Conservation (phyloP, 37 sponge, comb jelly and placozoan genomes). For the Beroe forskalii region DNA sequence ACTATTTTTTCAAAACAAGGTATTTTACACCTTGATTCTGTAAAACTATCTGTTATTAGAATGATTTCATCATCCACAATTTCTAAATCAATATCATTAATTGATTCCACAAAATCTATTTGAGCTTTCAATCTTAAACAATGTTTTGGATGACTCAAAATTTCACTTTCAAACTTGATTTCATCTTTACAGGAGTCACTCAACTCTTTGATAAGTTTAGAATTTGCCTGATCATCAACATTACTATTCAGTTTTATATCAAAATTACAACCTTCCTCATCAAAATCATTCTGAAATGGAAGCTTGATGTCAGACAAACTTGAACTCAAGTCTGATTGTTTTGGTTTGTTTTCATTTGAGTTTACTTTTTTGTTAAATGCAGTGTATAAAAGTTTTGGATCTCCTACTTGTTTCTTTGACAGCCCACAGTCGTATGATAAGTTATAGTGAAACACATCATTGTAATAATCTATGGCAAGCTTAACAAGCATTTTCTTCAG, state of each 20-base stretch:
- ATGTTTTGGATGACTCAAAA: not conserved
- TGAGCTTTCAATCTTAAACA: conserved; percentile 9
- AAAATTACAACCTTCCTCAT: not conserved
- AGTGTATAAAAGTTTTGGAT: not conserved
- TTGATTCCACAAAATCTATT: conserved; percentile 44
- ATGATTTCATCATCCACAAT: conserved; percentile 17
- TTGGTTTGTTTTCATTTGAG: not conserved
- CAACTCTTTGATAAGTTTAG: conserved; percentile 1
- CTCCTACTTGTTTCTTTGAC: conserved; percentile 18
- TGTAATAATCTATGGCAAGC: conserved; percentile 50
- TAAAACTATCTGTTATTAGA: conserved; percentile 2
- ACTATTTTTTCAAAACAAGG: not conserved
- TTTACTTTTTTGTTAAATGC: not conserved
- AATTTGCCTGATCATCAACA: not conserved
- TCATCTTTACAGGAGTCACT: not conserved
- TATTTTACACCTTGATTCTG: conserved; percentile 1
- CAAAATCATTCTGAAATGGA: not conserved
- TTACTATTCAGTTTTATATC: not conserved
- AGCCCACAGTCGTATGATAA: conserved; percentile 43
- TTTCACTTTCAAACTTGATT: not conserved
- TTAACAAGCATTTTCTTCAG: conserved; percentile 44
- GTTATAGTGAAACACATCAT: conserved; percentile 1
- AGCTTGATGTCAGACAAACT: not conserved
- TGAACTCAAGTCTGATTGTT: not conserved
- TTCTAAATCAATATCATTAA: conserved; percentile 47